Conservation (phyloP, 1,140 invertebrate genomes). For the Brachionus asplanchnoidis region DNA sequence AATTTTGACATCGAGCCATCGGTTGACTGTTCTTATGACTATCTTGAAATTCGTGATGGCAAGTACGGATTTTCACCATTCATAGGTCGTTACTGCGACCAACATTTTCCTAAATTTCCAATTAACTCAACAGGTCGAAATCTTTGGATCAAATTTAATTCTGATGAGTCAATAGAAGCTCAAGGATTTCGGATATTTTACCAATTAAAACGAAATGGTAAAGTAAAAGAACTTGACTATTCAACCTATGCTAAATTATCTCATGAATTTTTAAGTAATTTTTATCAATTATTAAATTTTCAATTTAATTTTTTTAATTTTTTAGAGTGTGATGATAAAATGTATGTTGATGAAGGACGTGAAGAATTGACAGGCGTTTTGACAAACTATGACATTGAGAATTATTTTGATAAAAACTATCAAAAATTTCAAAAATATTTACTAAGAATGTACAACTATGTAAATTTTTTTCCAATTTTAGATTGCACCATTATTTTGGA, state of each 20-base stretch:
- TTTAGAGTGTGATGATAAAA: not conserved
- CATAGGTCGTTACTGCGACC: constrained; percentile 11
- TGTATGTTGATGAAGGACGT: not conserved
- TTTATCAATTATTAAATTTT: not conserved
- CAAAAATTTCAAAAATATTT: not conserved
- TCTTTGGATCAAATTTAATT: constrained; percentile 36
- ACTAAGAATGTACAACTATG: not conserved
- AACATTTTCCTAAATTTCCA: not conserved
- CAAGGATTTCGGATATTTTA: constrained; percentile 10
- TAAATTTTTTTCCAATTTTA: not conserved
- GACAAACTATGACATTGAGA: constrained; percentile 11
- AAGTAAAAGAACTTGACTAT: not conserved
- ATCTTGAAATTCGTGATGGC: constrained; percentile 33
- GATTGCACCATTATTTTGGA: constrained; percentile 6
- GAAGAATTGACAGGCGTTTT: not conserved
- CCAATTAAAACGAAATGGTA: not conserved
- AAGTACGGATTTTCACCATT: constrained; percentile 6
- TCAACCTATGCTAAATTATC: not conserved
- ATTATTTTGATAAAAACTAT: constrained; percentile 16
- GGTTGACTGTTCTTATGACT: not conserved
- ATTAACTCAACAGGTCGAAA: not conserved
- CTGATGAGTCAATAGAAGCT: constrained; percentile 30
- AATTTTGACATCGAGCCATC: constrained; percentile 32
- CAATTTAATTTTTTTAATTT: not conserved
- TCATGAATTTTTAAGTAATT: constrained; percentile 5